Percentiles rank a stretch among this genome's conserved stretches.
Conservation (phyloP, 2,888 invertebrate species). For the Alitta virens region DNA sequence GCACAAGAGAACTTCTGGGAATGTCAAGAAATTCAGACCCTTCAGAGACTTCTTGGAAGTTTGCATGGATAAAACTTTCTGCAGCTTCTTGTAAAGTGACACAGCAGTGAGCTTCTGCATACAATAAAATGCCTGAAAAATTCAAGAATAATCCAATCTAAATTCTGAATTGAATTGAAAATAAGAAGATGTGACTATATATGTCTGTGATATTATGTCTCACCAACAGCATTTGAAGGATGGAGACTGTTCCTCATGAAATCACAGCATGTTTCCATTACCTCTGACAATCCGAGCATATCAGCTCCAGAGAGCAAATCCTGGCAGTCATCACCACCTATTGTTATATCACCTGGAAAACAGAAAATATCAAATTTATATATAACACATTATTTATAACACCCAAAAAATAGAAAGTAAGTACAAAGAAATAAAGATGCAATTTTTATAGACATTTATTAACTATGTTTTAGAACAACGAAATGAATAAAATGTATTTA, state of each 20-base stretch:
- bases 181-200: too few relatives aligned
- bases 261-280: constrained; percentile 79
- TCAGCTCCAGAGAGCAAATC: constrained; percentile 85
- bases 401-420: too few relatives aligned
- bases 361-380: neutral
- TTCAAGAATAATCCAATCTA: neutral
- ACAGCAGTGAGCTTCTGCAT: constrained; percentile 86
- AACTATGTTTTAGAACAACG: too few relatives aligned
- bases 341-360: constrained; percentile 41
- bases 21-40: constrained; percentile 85
- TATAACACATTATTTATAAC: too few relatives aligned
- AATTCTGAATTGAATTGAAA: too few relatives aligned
- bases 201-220: too few relatives aligned
- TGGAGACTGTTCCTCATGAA: constrained; percentile 65
- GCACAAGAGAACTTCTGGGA: constrained; percentile 73
- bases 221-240: too few relatives aligned
- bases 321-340: constrained; percentile 75
- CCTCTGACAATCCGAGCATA: constrained; percentile 83
- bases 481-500: too few relatives aligned
- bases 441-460: too few relatives aligned
- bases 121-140: constrained; percentile 61
- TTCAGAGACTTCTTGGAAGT: constrained; percentile 77
- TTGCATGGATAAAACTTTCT: constrained; percentile 76
- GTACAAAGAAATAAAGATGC: too few relatives aligned
- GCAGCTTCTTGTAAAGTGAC: constrained; percentile 74